Percentiles rank a stretch among this genome's conserved stretches.
phyloP scores from a whole-genome alignment of 2,797 vertebrate species.

The Enteromius treurensis region DNA sequence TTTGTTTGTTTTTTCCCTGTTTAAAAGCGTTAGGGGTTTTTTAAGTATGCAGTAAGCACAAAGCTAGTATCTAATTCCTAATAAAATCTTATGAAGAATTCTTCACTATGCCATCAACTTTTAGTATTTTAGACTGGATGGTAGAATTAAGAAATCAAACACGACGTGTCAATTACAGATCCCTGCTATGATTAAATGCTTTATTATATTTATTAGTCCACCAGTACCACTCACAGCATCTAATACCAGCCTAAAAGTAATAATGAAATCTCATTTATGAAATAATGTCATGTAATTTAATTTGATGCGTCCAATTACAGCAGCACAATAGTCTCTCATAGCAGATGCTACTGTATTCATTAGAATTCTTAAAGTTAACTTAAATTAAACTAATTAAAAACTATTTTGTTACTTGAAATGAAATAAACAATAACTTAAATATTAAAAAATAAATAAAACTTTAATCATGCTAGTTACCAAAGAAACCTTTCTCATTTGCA shows the following conservation, averaged over 20 bases:
- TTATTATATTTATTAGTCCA: constrained; percentile 27
- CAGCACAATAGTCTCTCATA: not conserved
- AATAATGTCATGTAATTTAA: constrained; percentile 22
- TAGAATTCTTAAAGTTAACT: not conserved
- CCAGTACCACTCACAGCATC: not conserved
- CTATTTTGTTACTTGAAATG: not conserved
- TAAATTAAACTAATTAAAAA: not conserved
- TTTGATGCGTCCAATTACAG: constrained; percentile 23
- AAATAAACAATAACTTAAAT: not conserved
- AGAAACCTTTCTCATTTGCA: not conserved
- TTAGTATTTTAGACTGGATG: constrained; percentile 5
- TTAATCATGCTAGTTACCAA: not conserved
- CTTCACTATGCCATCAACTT: not conserved
- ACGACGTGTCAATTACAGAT: not conserved
- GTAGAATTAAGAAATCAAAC: constrained; percentile 10
- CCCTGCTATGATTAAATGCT: constrained; percentile 27
- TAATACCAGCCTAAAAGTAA: constrained; percentile 22
- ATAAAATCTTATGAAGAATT: not conserved
- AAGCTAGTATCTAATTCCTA: not conserved
- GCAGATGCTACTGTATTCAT: not conserved
- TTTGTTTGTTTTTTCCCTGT: not conserved
- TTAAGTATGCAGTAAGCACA: not conserved
- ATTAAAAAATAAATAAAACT: not conserved
- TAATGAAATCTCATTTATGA: constrained; percentile 30
- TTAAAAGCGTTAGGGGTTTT: not conserved